These are phyloP conservation scores for Agrotis exclamationis DNA, from an alignment of 2,888 invertebrate species.

Conservation along the genomic window DNA sequence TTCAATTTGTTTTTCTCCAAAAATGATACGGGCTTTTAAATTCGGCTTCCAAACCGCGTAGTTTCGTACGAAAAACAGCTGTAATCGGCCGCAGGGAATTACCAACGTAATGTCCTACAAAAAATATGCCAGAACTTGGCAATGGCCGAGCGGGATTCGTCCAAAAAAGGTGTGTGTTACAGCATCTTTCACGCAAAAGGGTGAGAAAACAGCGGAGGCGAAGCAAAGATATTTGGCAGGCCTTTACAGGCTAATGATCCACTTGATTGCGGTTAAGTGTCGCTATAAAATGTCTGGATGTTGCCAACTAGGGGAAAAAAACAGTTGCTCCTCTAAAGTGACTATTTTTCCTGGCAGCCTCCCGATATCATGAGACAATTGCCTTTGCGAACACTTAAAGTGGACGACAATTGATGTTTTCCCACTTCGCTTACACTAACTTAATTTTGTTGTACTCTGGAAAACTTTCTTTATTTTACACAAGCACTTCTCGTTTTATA, in stretches of 20 bases:
- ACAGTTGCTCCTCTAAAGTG: conserved; percentile 87
- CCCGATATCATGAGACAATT: conserved; percentile 88
- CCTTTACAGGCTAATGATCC: conserved; percentile 90
- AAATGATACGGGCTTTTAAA: conserved; percentile 62
- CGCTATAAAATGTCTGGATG: conserved; percentile 89
- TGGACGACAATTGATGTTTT: conserved; percentile 84
- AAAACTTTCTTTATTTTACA: conserved; percentile 65
- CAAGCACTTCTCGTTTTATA: conserved; percentile 10
- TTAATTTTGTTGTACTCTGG: conserved; percentile 73
- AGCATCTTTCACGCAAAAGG: conserved; percentile 84
- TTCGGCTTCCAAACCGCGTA: conserved; percentile 50
- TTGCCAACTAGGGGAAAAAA: conserved; percentile 89
- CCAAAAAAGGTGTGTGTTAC: conserved; percentile 86
- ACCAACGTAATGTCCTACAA: conserved; percentile 65
- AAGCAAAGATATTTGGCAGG: conserved; percentile 90
- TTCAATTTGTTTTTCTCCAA: conserved; percentile 70
- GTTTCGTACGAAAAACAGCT: conserved; percentile 57
- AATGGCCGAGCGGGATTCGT: conserved; percentile 73
- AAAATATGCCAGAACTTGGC: conserved; percentile 81
- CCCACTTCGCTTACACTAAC: conserved; percentile 72
- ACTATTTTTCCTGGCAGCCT: conserved; percentile 88
- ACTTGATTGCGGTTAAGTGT: conserved; percentile 90
- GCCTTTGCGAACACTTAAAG: conserved; percentile 85
- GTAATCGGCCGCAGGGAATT: conserved; percentile 60
- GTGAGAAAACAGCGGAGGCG: conserved; percentile 84